Evolutionary conservation across 2,797 vertebrate genomes (phyloP).

Genomic region (Melanitta fusca): DNA sequence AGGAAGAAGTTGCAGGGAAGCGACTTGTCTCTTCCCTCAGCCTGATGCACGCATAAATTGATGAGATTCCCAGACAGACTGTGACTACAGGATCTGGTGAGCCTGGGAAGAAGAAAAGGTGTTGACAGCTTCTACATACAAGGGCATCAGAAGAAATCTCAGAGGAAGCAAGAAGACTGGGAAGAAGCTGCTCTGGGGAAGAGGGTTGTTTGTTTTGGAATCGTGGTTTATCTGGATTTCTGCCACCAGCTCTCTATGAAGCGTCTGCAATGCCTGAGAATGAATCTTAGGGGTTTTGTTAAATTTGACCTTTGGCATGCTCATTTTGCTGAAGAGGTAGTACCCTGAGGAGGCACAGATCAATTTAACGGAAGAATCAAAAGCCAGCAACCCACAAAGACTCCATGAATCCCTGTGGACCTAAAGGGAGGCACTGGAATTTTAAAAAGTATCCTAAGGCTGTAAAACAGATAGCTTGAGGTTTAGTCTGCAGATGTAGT

Average conservation of each 20-base stretch:
- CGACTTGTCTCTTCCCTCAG: not conserved
- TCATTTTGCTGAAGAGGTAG: not conserved
- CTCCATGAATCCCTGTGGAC: not conserved
- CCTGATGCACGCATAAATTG: not conserved
- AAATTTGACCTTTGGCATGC: not conserved
- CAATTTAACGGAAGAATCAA: not conserved
- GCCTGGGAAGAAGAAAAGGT: not conserved
- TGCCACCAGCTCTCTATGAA: not conserved
- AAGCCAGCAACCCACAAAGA: not conserved
- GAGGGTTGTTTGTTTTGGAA: not conserved
- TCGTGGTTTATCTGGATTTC: not conserved
- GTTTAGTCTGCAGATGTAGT: not conserved
- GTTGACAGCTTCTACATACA: not conserved
- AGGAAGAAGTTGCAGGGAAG: not conserved
- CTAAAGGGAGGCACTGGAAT: not conserved
- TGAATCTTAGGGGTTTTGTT: not conserved
- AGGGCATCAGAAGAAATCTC: not conserved
- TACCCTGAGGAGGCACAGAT: not conserved
- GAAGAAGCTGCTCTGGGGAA: not conserved
- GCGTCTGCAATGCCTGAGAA: not conserved
- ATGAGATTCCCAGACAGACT: not conserved
- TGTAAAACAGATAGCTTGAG: not conserved
- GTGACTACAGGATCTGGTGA: not conserved
- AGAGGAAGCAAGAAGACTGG: not conserved
- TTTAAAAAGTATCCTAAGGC: not conserved